Base-by-base conservation (phyloP, 1,140 invertebrate species). In the Drusus annulatus region DNA sequence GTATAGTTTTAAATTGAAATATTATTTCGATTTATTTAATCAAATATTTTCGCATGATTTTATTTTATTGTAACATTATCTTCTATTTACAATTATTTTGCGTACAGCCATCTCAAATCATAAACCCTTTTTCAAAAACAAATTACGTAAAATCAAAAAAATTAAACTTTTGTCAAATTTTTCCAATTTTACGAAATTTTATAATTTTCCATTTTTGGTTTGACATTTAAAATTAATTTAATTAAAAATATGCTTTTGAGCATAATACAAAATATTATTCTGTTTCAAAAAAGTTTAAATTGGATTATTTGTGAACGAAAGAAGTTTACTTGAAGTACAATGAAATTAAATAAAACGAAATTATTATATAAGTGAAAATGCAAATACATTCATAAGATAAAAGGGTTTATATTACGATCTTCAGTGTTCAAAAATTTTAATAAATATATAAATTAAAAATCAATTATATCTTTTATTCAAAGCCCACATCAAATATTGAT, bases 331-430 rank as follows among this genome's bases (percentile, higher is more conserved):
- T 45, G 5, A 45, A 71, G 68, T 71, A 71, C 68, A 71, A 71
- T 71, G 68, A 71, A 71, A 71, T 50, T 21, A 51, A 71, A 71
- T 71, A 50, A 71, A 71, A 71, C 68, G 68, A 71, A 71, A 71
- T 6, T 71, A 71, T 50, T 51, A 51, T 71, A 25, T 71, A 71
- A 71, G 68, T 50, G 36, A 71, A 50, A 71, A 16, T 7, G 10
- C 25, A 65, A 28, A 28, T 28, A 60, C 56, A 60, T 60, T 60
- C 13, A 65, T 65, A 25, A 65, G 62, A 65, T 60, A 65, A 65
- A 65, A 65, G 68, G 68, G 68, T 71, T 71, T 50, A 71, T 65
- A 65, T 65, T 28, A 71, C 50, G 68, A 71, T 71, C 68, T 19
- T 71, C 31, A 50, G 28, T 71, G 68, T 71, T 71, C 68, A 71